Evolutionary conservation across 2,888 invertebrate species (phyloP).

Genomic region (Eupithecia dodoneata): DNA sequence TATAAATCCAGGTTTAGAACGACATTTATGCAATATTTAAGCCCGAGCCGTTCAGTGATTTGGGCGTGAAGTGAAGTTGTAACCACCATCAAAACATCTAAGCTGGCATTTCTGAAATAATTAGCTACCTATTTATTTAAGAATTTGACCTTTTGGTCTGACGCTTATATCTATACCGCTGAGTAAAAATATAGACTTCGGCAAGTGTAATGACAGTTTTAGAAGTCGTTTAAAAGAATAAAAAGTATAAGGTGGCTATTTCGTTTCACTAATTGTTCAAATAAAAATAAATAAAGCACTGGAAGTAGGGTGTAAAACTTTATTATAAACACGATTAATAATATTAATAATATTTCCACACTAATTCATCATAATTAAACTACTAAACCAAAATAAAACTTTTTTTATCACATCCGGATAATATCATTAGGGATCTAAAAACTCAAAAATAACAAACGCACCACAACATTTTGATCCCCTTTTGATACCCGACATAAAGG

Average conservation of each 20-base stretch:
- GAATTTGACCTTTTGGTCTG: too few relatives aligned
- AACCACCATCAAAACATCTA: background rate
- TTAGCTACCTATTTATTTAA: background rate
- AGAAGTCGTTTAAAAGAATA: background rate
- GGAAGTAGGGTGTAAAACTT: background rate
- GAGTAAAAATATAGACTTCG: too few relatives aligned
- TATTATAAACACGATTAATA: background rate
- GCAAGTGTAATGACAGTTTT: background rate
- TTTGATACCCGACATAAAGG: conserved; percentile 44
- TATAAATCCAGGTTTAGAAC: background rate
- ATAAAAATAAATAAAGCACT: background rate
- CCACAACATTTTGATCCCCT: conserved; percentile 52
- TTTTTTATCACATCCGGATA: conserved; percentile 48
- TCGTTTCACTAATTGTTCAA: background rate
- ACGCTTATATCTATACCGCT: too few relatives aligned
- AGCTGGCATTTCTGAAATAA: background rate
- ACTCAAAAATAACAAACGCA: conserved; percentile 45
- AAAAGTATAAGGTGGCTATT: background rate
- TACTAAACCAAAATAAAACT: conserved; percentile 29
- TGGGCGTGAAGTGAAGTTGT: background rate
- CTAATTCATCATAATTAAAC: conserved; percentile 17
- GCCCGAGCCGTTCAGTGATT: background rate
- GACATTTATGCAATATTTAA: background rate
- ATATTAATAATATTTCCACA: background rate
- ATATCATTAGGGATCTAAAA: conserved; percentile 40